phyloP scores from a whole-genome alignment of 2,113 vertebrate genomes.

The Zingel zingel region DNA sequence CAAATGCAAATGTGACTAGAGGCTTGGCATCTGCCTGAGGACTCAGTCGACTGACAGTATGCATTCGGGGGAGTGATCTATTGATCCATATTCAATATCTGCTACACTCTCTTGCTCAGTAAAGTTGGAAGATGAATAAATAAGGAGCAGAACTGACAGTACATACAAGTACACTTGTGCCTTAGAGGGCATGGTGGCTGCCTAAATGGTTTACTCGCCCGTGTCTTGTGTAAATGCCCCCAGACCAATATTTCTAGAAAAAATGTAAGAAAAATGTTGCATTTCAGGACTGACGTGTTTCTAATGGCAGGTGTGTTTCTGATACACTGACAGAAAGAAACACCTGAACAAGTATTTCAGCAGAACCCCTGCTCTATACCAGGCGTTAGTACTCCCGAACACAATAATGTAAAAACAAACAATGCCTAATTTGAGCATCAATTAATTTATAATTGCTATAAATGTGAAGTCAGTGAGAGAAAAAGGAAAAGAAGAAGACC shows the following conservation, averaged over 20 bases:
- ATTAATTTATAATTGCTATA: slow-evolving; percentile 30
- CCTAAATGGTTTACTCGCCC: slow-evolving; percentile 46
- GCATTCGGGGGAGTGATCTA: slow-evolving; percentile 84
- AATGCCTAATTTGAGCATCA: slow-evolving; percentile 14
- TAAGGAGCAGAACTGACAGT: slow-evolving; percentile 77
- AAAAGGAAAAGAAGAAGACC: slow-evolving; percentile 13
- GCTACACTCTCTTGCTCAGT: slow-evolving; percentile 75
- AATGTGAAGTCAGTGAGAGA: slow-evolving; percentile 41
- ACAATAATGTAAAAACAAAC: slow-evolving; percentile 10
- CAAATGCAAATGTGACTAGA: slow-evolving; percentile 81
- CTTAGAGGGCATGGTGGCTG: slow-evolving; percentile 36
- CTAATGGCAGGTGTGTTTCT: background rate
- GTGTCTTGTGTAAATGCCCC: slow-evolving; percentile 40
- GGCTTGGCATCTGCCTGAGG: slow-evolving; percentile 76
- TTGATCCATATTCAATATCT: slow-evolving; percentile 86
- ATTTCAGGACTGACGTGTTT: slow-evolving; percentile 20
- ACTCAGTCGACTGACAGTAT: slow-evolving; percentile 81
- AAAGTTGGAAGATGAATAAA: slow-evolving; percentile 81
- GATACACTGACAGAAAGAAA: background rate
- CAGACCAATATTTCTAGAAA: slow-evolving; percentile 20
- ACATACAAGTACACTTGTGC: slow-evolving; percentile 62
- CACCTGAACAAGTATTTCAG: background rate
- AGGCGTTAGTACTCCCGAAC: background rate
- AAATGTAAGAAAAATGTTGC: background rate
- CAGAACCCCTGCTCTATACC: background rate